Conservation (phyloP, 1,140 invertebrate genomes). For the Drosophila miranda region DNA sequence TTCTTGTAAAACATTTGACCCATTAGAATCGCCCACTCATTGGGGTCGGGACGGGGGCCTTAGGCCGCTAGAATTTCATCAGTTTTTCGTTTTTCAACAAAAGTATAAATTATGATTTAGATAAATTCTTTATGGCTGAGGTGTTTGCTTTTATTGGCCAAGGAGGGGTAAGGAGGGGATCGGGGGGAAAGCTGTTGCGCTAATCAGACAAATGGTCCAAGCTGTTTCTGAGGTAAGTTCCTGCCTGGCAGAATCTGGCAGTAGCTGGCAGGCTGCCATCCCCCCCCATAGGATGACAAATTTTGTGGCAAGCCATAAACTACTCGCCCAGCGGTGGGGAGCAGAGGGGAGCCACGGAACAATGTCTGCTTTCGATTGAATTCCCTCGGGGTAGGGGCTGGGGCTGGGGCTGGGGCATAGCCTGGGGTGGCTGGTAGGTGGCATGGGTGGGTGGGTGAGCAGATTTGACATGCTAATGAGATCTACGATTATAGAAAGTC, state of each 20-base stretch:
- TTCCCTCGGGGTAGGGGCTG: not conserved
- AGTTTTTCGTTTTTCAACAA: conserved; percentile 5
- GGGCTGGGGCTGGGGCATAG: not conserved
- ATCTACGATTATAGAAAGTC: conserved; percentile 40
- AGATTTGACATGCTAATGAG: conserved; percentile 54
- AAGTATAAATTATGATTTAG: conserved; percentile 45
- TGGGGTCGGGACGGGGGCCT: not conserved
- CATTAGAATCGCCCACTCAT: conserved; percentile 19
- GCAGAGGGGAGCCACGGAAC: not conserved
- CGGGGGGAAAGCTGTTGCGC: conserved; percentile 43
- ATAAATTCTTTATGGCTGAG: conserved; percentile 30
- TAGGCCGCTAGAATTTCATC: conserved; percentile 11
- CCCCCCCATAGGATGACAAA: conserved; percentile 54
- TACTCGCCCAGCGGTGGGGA: not conserved
- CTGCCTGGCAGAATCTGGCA: conserved; percentile 29
- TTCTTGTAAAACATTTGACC: conserved; percentile 27
- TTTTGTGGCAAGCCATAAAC: conserved; percentile 61
- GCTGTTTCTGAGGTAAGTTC: conserved; percentile 42
- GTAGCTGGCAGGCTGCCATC: conserved; percentile 51
- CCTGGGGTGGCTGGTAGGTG: conserved; percentile 14
- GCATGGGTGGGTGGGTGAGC: conserved; percentile 30
- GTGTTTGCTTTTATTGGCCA: not conserved
- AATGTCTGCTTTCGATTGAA: conserved; percentile 2
- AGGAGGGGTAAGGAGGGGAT: conserved; percentile 23
- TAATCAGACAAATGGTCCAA: conserved; percentile 58